Conservation (phyloP, 2,113 vertebrate genomes). For the Anoplopoma fimbria region DNA sequence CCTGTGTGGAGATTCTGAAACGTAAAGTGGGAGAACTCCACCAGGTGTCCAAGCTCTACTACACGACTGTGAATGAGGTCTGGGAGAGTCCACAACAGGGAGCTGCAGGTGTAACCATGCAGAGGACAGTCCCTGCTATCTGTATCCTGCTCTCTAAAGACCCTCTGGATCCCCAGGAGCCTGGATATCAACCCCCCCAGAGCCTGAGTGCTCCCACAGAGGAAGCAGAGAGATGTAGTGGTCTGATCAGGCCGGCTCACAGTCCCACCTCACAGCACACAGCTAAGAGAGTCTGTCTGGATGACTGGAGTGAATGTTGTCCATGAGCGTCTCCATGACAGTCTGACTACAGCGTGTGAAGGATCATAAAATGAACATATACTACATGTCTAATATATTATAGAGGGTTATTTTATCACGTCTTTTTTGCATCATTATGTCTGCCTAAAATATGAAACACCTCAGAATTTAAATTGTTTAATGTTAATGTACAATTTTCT, state of each 20-base stretch:
- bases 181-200: conserved; percentile 89
- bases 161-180: conserved; percentile 88
- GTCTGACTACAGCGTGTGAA: neutral
- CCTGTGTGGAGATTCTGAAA: conserved; percentile 95
- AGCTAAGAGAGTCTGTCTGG: conserved; percentile 67
- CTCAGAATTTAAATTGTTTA: neutral
- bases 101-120: conserved; percentile 78
- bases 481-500: neutral
- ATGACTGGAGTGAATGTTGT: conserved; percentile 36
- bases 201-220: conserved; percentile 30
- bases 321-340: neutral
- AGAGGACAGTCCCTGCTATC: conserved; percentile 90
- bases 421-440: neutral
- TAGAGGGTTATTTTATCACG: neutral
- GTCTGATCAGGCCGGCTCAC: conserved; percentile 6
- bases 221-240: conserved; percentile 21
- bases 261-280: conserved; percentile 14
- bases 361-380: neutral
- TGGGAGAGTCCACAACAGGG: conserved; percentile 86
- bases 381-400: neutral
- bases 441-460: neutral
- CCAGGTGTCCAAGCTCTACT: conserved; percentile 92
- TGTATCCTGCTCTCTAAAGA: conserved; percentile 94
- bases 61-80: conserved; percentile 87
- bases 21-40: conserved; percentile 89